A percentile compares a stretch with the other conserved stretches of the same genome.
Conservation (phyloP, 2,797 vertebrate genomes). For the Cetoscarus ocellatus region DNA sequence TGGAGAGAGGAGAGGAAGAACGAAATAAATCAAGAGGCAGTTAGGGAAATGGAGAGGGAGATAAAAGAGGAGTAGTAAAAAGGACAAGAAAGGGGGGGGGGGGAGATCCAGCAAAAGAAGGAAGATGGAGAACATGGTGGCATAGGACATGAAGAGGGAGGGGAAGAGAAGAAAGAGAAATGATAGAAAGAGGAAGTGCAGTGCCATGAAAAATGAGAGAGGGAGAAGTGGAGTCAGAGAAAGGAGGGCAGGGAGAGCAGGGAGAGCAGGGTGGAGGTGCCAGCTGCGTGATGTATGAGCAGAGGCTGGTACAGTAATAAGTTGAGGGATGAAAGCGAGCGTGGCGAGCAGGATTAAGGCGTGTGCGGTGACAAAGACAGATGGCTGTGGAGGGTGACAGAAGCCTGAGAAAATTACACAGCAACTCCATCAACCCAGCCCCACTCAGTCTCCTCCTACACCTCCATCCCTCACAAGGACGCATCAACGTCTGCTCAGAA, state of each 20-base stretch:
- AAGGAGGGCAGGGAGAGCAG: background rate
- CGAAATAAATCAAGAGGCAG: background rate
- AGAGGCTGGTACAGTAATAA: slow-evolving; percentile 44
- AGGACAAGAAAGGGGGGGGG: background rate
- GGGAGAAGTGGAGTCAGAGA: background rate
- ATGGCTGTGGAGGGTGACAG: slow-evolving; percentile 44
- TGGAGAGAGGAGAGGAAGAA: slow-evolving; percentile 49
- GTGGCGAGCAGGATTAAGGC: slow-evolving; percentile 41
- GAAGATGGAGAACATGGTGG: too few species aligned
- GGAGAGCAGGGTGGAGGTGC: slow-evolving; percentile 20
- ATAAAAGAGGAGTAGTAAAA: background rate
- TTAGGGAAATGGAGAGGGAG: background rate
- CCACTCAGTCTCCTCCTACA: slow-evolving; percentile 11
- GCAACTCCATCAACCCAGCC: slow-evolving; percentile 22
- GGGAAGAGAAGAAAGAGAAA: background rate
- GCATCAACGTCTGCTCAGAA: slow-evolving; percentile 26
- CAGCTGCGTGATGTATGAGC: slow-evolving; percentile 65
- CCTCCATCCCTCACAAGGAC: slow-evolving; percentile 17
- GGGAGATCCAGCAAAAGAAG: background rate
- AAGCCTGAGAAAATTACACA: slow-evolving; percentile 42
- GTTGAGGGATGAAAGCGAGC: slow-evolving; percentile 50
- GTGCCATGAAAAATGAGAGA: background rate
- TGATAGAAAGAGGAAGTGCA: background rate
- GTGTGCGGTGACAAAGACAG: slow-evolving; percentile 60
- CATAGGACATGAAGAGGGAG: background rate